Percentiles rank a stretch among this genome's conserved stretches.
These are phyloP conservation scores for Malaclemys terrapin DNA, from an alignment of 2,113 vertebrate species.

Conservation along the genomic window DNA sequence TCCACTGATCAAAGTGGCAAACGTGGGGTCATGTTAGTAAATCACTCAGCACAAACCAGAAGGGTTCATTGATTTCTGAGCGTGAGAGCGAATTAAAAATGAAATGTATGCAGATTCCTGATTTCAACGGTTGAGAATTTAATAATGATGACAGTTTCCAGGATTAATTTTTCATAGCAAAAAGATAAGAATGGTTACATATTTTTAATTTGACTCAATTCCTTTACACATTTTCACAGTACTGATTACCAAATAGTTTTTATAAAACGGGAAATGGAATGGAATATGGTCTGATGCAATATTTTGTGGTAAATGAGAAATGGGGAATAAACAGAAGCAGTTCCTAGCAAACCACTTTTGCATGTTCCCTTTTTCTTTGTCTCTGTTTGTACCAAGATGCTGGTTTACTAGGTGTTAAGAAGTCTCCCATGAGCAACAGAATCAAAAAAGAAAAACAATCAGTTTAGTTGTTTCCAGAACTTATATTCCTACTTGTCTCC, in stretches of 20 bases:
- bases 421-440: neutral
- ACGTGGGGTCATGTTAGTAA: neutral
- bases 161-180: neutral
- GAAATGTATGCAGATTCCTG: slow-evolving; percentile 20
- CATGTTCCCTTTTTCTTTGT: neutral
- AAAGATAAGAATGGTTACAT: neutral
- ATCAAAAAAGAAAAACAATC: slow-evolving; percentile 9
- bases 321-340: neutral
- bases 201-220: neutral
- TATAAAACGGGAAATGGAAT: slow-evolving; percentile 21
- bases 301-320: neutral
- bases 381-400: neutral
- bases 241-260: neutral
- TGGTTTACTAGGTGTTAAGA: neutral
- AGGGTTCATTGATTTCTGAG: neutral
- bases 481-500: neutral
- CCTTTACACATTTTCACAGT: neutral
- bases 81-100: neutral
- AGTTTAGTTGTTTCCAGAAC: neutral
- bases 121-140: slow-evolving; percentile 41
- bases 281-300: accelerated
- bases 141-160: slow-evolving; percentile 18
- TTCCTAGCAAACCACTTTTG: neutral
- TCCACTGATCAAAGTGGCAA: neutral
- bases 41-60: neutral